Conservation (phyloP, 1,140 invertebrate species). For the Polyergus mexicanus region DNA sequence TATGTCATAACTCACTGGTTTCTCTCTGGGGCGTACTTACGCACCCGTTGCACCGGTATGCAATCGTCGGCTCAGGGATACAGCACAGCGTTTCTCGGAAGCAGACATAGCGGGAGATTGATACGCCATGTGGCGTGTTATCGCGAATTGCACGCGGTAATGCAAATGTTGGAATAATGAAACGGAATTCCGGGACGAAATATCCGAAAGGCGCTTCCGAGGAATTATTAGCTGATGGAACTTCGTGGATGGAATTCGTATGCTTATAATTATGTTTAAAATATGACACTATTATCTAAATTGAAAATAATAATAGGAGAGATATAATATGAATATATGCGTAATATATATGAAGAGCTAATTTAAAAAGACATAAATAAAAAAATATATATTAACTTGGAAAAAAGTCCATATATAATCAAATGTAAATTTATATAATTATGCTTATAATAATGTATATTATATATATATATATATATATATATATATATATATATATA, state of each 20-base stretch:
- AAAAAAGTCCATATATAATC: not conserved
- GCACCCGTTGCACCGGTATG: slow-evolving; percentile 27
- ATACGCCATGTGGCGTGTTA: slow-evolving; percentile 30
- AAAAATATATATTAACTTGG: not conserved
- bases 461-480: not conserved
- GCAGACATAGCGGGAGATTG: slow-evolving; percentile 13
- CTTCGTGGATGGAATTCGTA: not conserved
- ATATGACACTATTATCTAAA: not conserved
- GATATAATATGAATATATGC: not conserved
- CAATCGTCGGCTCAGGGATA: not conserved
- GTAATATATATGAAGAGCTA: too few relatives aligned
- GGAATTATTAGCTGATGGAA: slow-evolving; percentile 33
- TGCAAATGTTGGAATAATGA: slow-evolving; percentile 35
- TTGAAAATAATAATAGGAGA: too few relatives aligned
- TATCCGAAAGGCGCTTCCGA: slow-evolving; percentile 15
- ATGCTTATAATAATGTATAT: too few relatives aligned
- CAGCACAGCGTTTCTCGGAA: slow-evolving; percentile 37
- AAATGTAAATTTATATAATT: too few relatives aligned
- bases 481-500: not conserved
- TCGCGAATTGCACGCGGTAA: slow-evolving; percentile 18
- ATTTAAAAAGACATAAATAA: not conserved
- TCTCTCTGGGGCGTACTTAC: slow-evolving; percentile 33
- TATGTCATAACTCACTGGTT: slow-evolving; percentile 55
- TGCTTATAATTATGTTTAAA: not conserved
- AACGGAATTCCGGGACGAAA: not conserved